Percentiles rank a stretch among this genome's conserved stretches.
These are phyloP conservation scores for Parus major DNA, from an alignment of 2,113 vertebrate genomes.

Conservation along the genomic window DNA sequence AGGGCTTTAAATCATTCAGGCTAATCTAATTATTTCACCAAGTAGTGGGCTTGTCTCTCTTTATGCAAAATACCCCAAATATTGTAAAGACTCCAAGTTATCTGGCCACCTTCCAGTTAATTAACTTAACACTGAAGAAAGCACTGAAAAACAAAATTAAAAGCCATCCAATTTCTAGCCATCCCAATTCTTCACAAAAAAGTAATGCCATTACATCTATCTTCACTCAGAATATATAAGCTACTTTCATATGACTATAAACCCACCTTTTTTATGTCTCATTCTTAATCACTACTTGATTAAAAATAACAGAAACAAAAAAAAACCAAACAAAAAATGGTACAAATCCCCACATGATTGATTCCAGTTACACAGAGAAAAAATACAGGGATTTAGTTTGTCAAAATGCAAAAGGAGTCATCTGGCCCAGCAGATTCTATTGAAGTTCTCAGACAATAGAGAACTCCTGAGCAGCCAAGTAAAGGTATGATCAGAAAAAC, in stretches of 20 bases:
- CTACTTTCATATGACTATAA: not conserved
- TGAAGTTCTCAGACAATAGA: not conserved
- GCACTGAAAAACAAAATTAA: slow-evolving; percentile 60
- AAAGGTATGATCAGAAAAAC: not conserved
- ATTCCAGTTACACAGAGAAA: not conserved
- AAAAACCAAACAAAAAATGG: not conserved
- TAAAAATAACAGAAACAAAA: not conserved
- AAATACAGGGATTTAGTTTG: not conserved
- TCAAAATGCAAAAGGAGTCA: not conserved
- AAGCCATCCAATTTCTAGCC: slow-evolving; percentile 36
- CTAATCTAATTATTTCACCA: slow-evolving; percentile 49
- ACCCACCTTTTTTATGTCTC: not conserved
- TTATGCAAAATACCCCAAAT: slow-evolving; percentile 4
- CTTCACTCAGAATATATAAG: slow-evolving; percentile 25
- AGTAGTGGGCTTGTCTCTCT: not conserved
- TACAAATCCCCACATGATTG: not conserved
- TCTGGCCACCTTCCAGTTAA: slow-evolving; percentile 67
- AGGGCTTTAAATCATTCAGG: slow-evolving; percentile 7
- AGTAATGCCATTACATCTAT: not conserved
- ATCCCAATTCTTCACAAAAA: not conserved
- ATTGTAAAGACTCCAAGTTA: slow-evolving; percentile 24
- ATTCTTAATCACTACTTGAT: not conserved
- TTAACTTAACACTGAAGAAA: slow-evolving; percentile 54
- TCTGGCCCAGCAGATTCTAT: not conserved
- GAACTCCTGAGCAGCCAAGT: not conserved